A percentile compares a stretch with the other conserved stretches of the same genome.
Conservation (phyloP, 2,797 vertebrate genomes). For the Premnoplex brunnescens region DNA sequence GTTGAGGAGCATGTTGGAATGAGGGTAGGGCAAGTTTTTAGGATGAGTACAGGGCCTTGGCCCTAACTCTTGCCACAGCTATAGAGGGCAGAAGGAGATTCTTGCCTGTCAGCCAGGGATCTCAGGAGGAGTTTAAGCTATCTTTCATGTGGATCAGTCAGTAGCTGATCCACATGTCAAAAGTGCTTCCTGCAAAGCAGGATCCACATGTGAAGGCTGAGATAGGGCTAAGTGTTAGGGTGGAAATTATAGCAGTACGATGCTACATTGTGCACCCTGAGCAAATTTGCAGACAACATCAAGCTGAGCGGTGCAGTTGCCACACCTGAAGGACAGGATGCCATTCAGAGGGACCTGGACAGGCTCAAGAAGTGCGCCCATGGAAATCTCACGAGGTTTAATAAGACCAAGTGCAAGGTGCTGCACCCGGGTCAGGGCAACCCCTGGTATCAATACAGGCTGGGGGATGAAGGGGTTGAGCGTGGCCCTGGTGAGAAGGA, state of each 20-base stretch:
- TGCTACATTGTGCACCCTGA: not conserved
- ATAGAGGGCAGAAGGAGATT: not conserved
- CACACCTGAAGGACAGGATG: not conserved
- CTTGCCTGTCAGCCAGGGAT: not conserved
- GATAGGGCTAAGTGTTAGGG: not conserved
- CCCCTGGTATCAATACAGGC: not conserved
- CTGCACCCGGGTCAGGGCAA: not conserved
- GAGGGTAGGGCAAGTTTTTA: not conserved
- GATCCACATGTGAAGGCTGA: not conserved
- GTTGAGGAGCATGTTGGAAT: not conserved
- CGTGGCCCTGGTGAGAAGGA: not conserved
- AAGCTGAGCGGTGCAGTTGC: not conserved
- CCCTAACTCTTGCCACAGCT: not conserved
- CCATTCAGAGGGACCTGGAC: not conserved
- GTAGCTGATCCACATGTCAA: not conserved
- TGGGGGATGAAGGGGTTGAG: not conserved
- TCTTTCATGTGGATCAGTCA: not conserved
- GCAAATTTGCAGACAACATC: not conserved
- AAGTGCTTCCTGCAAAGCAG: not conserved
- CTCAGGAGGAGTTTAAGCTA: not conserved
- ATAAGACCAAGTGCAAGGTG: not conserved
- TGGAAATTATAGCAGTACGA: not conserved
- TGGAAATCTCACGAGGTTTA: not conserved
- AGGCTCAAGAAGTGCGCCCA: not conserved
- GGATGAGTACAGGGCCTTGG: not conserved